Conservation (phyloP, 1,140 invertebrate species). For the Ceratoteleas bidentatus region DNA sequence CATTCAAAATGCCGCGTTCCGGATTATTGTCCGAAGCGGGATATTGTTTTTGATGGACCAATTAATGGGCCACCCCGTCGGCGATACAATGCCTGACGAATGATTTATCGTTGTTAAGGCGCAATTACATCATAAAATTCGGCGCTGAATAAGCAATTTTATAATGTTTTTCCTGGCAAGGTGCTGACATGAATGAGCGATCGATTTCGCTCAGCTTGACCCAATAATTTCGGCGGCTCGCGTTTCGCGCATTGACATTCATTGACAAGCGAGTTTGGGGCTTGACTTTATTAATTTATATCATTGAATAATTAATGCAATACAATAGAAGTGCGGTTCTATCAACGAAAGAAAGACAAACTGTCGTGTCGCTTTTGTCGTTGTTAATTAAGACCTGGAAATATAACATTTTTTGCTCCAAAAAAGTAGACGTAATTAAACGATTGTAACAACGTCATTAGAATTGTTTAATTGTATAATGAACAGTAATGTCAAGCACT, state of each 20-base stretch:
- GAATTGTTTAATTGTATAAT: too few species aligned
- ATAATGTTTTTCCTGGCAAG: background rate
- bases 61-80: slow-evolving; percentile 20
- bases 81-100: slow-evolving; percentile 27
- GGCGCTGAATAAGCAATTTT: slow-evolving; percentile 16
- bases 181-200: background rate
- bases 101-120: slow-evolving; percentile 28
- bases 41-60: slow-evolving; percentile 30
- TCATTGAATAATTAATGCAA: too few species aligned
- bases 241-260: background rate
- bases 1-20: slow-evolving; percentile 8
- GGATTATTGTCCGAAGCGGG: slow-evolving; percentile 6
- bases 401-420: too few species aligned
- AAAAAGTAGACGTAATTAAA: too few species aligned
- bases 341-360: too few species aligned
- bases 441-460: too few species aligned
- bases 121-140: slow-evolving; percentile 21
- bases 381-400: too few species aligned
- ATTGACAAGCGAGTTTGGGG: too few species aligned
- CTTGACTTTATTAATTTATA: too few species aligned
- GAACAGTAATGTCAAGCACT: too few species aligned
- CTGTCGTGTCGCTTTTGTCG: too few species aligned
- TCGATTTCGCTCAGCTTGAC: background rate
- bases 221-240: slow-evolving; percentile 2
- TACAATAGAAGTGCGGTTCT: too few species aligned